Conservation (phyloP, 2,888 invertebrate species). For the Hyalella azteca region DNA sequence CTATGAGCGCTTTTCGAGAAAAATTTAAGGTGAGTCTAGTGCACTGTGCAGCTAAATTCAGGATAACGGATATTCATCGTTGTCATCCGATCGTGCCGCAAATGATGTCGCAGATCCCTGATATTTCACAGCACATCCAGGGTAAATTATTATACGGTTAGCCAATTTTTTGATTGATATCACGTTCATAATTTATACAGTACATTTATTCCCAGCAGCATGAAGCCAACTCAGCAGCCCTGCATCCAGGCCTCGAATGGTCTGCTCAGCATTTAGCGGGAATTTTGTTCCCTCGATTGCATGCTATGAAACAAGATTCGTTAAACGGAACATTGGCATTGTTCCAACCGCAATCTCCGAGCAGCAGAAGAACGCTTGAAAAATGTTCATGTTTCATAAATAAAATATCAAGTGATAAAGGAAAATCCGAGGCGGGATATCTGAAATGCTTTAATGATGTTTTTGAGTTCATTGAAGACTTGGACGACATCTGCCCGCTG, state of each 20-base stretch:
- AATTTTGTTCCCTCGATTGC: background rate
- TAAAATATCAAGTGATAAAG: background rate
- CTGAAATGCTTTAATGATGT: background rate
- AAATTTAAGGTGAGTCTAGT: too few relatives aligned
- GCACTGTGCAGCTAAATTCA: too few relatives aligned
- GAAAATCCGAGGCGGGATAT: background rate
- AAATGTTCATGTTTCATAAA: background rate
- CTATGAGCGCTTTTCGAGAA: too few relatives aligned
- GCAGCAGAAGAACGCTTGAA: background rate
- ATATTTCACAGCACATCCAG: too few relatives aligned
- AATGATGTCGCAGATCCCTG: too few relatives aligned
- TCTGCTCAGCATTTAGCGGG: background rate
- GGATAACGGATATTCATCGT: too few relatives aligned
- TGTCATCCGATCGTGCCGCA: too few relatives aligned
- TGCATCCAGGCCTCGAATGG: background rate
- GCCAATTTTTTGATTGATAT: too few relatives aligned
- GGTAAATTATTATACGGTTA: too few relatives aligned
- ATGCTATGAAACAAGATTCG: background rate
- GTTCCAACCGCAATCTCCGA: background rate
- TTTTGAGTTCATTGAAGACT: background rate
- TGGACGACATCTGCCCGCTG: background rate
- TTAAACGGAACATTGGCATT: background rate
- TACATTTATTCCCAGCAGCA: background rate
- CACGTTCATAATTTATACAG: too few relatives aligned
- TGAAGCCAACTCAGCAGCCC: background rate